Base-by-base conservation (phyloP, 1,140 invertebrate species). In the Hyles euphorbiae region DNA sequence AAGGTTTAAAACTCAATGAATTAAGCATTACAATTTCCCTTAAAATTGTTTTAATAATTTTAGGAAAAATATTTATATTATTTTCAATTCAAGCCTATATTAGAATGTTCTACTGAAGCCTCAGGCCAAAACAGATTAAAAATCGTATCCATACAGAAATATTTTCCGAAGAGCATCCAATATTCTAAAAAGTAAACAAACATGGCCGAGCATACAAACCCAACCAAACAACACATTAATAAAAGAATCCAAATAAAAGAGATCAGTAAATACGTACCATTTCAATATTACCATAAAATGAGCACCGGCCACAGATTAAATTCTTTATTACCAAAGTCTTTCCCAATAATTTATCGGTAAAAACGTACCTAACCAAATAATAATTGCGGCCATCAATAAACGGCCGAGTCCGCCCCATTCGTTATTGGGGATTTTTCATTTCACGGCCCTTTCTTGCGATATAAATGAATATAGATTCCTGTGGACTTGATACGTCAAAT, bases 381-480 rank as follows among this genome's bases (percentile, higher is more conserved):
- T 67, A 63, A 68, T 62, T 62, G 58, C 45, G 57, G 11, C 10
- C 63, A 68, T 68, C 60, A 65, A 65, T 68, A 60, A 54, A 32
- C 33, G 10, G 53, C 32, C 32, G 11, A 46, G 9, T 68, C 52
- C 54, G 8, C 53, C 58, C 58, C 52, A 58, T 58, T 48, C 45
- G 53, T 68, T 68, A 65, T 61, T 64, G 53, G 53, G 66, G 62
- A 67, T 67, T 68, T 61, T 63, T 62, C 60, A 62, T 62, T 36
- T 12, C 34, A 43, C n/a, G 34, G 22, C 6, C 47, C 47, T n/a
- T 12, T 54, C 56, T 48, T 48, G 53, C 49, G 56, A 58, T 54
- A 61, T 61, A 46, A 61, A 56, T 53, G 56, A 53, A 60, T 62
- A 58, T 57, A 4, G 48, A 51, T 61, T 50, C 9, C 44, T 61